These are phyloP conservation scores for Phalangium opilio DNA, from an alignment of 2,888 invertebrate species.

Conservation along the genomic window DNA sequence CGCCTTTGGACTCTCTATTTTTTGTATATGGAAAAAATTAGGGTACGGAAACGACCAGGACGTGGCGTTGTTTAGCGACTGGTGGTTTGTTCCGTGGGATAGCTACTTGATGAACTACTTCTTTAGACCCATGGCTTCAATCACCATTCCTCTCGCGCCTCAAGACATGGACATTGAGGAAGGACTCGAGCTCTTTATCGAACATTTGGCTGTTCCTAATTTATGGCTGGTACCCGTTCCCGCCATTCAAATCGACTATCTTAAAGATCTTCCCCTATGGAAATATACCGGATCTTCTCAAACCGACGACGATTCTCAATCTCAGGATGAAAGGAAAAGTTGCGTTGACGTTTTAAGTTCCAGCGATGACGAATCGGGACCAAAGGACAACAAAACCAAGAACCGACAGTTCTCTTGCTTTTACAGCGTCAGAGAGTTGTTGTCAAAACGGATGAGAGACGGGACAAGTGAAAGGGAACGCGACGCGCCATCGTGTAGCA, in stretches of 20 bases:
- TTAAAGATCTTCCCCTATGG: slow-evolving; percentile 37
- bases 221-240: slow-evolving; percentile 34
- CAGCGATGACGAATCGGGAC: slow-evolving; percentile 14
- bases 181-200: slow-evolving; percentile 31
- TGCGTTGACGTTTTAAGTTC: slow-evolving; percentile 5
- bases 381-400: background rate
- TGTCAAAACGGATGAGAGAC: background rate
- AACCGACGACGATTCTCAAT: slow-evolving; percentile 7
- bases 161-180: slow-evolving; percentile 29
- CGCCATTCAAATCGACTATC: slow-evolving; percentile 31
- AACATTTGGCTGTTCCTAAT: slow-evolving; percentile 33
- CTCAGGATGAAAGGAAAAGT: background rate
- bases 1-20: slow-evolving; percentile 20
- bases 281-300: slow-evolving; percentile 25
- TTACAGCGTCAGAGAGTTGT: no score
- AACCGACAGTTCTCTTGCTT: no score
- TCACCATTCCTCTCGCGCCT: slow-evolving; percentile 23
- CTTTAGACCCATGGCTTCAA: slow-evolving; percentile 27
- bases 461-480: background rate
- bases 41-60: slow-evolving; percentile 5
- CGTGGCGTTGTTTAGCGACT: slow-evolving; percentile 21
- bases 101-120: slow-evolving; percentile 25
- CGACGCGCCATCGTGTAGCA: no score
- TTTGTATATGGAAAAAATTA: slow-evolving; percentile 14
- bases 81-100: slow-evolving; percentile 33